Conservation (phyloP, 1,140 invertebrate genomes). For the Rhagoletis zephyria region DNA sequence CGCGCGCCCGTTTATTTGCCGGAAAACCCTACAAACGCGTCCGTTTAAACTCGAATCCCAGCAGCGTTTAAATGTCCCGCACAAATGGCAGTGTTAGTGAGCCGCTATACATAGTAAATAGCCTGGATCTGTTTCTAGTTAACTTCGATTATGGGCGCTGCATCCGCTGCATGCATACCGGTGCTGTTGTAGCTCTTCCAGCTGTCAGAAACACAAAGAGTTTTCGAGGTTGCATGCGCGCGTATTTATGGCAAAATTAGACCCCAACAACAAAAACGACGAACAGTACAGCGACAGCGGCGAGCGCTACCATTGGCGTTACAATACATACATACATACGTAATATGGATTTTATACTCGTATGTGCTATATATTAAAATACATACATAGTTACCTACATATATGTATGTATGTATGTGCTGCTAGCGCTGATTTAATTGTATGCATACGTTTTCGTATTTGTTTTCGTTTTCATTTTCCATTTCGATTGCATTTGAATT, state of each 20-base stretch:
- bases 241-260: slow-evolving; percentile 43
- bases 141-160: slow-evolving; percentile 1
- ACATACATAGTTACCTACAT: too few relatives aligned
- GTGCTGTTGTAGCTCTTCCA: slow-evolving; percentile 11
- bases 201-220: slow-evolving; percentile 17
- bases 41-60: not conserved
- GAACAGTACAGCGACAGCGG: not conserved
- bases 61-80: not conserved
- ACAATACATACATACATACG: too few relatives aligned
- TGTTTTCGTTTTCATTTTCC: slow-evolving; percentile 13
- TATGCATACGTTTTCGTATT: not conserved
- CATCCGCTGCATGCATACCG: not conserved
- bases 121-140: not conserved
- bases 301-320: too few relatives aligned
- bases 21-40: not conserved
- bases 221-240: slow-evolving; percentile 1
- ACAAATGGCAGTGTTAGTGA: not conserved
- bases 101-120: not conserved
- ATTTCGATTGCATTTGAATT: slow-evolving; percentile 40
- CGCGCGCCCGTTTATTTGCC: not conserved
- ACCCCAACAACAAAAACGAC: not conserved
- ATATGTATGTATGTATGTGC: not conserved
- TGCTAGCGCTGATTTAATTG: not conserved
- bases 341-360: not conserved
- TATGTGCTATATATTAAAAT: not conserved